Base-by-base conservation (phyloP, 2,797 vertebrate species). In the Podarcis lilfordi region DNA sequence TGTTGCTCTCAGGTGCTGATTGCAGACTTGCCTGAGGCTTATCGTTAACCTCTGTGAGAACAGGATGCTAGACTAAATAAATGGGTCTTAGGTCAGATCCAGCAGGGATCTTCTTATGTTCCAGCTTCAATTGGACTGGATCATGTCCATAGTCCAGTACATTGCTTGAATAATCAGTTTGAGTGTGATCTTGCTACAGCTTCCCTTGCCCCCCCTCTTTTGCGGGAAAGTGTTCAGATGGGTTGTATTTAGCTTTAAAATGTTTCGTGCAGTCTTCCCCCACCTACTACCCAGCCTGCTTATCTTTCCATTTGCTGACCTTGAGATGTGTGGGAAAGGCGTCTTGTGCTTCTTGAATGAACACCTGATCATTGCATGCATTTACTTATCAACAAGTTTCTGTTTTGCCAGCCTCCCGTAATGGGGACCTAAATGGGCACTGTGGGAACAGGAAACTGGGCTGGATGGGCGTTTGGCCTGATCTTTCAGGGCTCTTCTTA, bases 341-440 rank as follows among this genome's bases (percentile, higher is more conserved):
- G 32, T 0, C 0, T 71, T 75, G 5, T 11, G 8, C 68, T 84
- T 78, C 27, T 0, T 0, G 0, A 80, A 35, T 50, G 37, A 2
- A 64, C 86, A 89, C 88, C 89, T 89, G 92, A 15, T 50, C 75
- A 25, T 40, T 69, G 87, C 86, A 71, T 25, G 0, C 1, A 5
- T 89, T 69, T 40, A 0, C n/a, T 79, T 7, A 66, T 88, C 55
- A 59, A 86, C 59, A 50, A 50, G 50, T 50, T 50, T 13, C 50
- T 50, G 11, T 50, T 50, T 55, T 55, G 13, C 50, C 50, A 55
- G 50, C 50, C 50, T 55, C 3, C 50, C 50, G 1, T 4, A 55
- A 55, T 55, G 50, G 50, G 50, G 13, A 55, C 50, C 50, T 55
- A 55, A 55, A 55, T 55, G 50, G 50, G 13, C 50, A 15, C 50